Evolutionary conservation across 2,888 invertebrate genomes (phyloP).

Genomic region (Aspidapion aeneum): DNA sequence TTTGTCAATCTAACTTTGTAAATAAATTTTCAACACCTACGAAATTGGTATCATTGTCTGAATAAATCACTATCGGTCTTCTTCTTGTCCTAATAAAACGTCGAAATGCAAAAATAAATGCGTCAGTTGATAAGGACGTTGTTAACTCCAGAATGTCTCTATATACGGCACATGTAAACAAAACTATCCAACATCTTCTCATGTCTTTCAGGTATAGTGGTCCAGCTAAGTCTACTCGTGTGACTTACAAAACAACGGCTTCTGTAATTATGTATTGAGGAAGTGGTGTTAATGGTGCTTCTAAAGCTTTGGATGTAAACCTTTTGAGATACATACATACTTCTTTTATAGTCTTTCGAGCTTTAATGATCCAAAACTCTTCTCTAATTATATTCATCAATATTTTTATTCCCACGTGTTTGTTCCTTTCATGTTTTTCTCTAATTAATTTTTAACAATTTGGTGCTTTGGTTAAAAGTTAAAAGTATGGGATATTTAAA

Average conservation of each 20-base stretch:
- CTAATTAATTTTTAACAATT: no score
- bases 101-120: not conserved
- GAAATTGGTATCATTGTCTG: not conserved
- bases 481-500: no score
- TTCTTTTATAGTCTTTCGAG: no score
- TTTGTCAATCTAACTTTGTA: not conserved
- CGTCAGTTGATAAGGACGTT: not conserved
- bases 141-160: not conserved
- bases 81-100: not conserved
- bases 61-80: not conserved
- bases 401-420: no score
- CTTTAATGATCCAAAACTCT: no score
- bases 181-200: not conserved
- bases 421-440: no score
- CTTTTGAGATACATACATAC: no score
- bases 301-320: no score
- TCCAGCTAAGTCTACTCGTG: not conserved
- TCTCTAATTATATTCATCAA: no score
- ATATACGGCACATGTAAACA: not conserved
- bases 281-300: no score
- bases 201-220: not conserved
- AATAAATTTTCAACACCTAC: not conserved
- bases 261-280: no score
- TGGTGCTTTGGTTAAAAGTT: no score
- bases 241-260: not conserved